These are phyloP conservation scores for Trichechus manatus DNA, from an alignment of 2,113 vertebrate species.

Conservation along the genomic window DNA sequence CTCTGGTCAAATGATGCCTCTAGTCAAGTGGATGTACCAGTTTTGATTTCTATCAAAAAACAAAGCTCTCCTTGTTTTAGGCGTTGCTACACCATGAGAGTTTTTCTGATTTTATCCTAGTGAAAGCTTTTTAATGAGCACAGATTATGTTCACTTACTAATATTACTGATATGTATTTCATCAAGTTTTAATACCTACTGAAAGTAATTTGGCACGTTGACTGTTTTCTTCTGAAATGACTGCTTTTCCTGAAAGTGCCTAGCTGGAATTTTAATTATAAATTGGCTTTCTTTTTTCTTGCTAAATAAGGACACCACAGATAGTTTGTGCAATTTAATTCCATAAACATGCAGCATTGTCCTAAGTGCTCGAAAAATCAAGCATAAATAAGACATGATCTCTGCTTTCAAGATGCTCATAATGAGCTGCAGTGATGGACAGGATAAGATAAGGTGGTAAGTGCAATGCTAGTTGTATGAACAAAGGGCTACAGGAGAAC, in stretches of 20 bases:
- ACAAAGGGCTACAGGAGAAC: not conserved
- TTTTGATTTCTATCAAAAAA: constrained; percentile 38
- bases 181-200: constrained; percentile 66
- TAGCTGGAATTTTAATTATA: constrained; percentile 70
- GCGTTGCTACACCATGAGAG: not conserved
- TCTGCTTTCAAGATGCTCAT: constrained; percentile 7
- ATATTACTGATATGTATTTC: constrained; percentile 61
- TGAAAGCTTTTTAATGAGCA: constrained; percentile 61
- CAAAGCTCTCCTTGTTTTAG: not conserved
- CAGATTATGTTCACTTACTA: constrained; percentile 61
- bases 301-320: constrained; percentile 21
- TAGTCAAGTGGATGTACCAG: not conserved
- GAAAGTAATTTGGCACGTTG: constrained; percentile 61
- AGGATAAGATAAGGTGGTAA: not conserved
- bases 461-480: not conserved
- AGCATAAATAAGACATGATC: not conserved
- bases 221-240: constrained; percentile 60
- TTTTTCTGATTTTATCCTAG: constrained; percentile 58
- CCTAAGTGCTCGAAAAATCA: not conserved
- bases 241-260: constrained; percentile 62
- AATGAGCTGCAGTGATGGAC: not conserved
- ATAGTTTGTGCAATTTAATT: constrained; percentile 24
- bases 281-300: constrained; percentile 55
- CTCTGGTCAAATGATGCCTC: not conserved
- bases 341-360: constrained; percentile 26